These are phyloP conservation scores for Pseudomyrmex cubaensis DNA, from an alignment of 1,140 invertebrate genomes.

Conservation along the genomic window DNA sequence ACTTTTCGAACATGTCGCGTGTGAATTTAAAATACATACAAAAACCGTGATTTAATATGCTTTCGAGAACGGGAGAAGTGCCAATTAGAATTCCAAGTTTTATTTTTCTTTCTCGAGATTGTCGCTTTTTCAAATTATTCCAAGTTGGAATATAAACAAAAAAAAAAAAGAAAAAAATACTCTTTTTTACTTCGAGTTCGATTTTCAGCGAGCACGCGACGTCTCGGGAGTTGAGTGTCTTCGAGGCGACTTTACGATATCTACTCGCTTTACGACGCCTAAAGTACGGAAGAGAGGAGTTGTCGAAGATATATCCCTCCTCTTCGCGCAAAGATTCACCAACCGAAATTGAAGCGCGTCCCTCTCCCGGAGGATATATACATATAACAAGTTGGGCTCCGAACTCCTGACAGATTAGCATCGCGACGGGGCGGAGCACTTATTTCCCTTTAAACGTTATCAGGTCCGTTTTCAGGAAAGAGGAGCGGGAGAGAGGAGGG, in stretches of 20 bases:
- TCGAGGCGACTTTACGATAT: background rate
- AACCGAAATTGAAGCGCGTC: background rate
- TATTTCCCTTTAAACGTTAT: slow-evolving; percentile 42
- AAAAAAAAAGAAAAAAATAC: background rate
- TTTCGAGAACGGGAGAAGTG: background rate
- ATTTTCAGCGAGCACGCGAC: too few relatives aligned
- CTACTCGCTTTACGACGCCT: background rate
- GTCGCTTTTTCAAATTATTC: background rate
- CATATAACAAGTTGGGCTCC: background rate
- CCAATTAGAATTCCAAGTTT: slow-evolving; percentile 14
- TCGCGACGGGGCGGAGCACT: slow-evolving; percentile 18
- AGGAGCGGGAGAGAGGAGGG: too few relatives aligned
- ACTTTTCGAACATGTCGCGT: slow-evolving; percentile 27
- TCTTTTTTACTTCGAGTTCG: background rate
- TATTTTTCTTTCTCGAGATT: background rate
- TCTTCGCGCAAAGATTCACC: background rate
- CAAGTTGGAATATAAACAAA: background rate
- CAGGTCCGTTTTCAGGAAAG: background rate
- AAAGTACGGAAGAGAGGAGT: slow-evolving; percentile 2
- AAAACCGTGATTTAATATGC: background rate
- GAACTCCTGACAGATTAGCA: slow-evolving; percentile 44
- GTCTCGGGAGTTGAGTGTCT: slow-evolving; percentile 8
- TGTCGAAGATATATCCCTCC: background rate
- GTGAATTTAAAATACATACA: slow-evolving; percentile 30
- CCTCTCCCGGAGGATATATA: background rate